Evolutionary conservation across 2,888 invertebrate species (phyloP), one percentile per base, ranked within the genome.

Genomic region (Sarcophaga subvicina): DNA sequence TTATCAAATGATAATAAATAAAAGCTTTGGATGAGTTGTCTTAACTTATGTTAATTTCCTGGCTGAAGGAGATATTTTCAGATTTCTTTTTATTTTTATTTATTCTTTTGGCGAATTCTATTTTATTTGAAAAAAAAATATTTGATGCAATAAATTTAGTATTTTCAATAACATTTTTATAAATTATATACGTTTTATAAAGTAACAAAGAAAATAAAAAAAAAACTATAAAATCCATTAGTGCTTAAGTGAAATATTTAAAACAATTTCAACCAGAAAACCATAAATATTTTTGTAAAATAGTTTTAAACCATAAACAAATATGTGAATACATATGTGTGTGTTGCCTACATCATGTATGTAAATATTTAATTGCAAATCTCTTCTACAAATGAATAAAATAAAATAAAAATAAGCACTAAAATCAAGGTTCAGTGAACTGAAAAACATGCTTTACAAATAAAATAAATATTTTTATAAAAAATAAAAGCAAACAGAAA

Each of bases 361-460:
- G 14, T 49, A 37, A 79, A 79, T 79, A 27, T 49, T 22, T 49
- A 49, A 69, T 49, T 71, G 25, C 27, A 79, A 25, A 12, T 12
- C 12, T 14, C 12, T 17, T 14, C 4, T 69, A 49, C 20, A 47
- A 49, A 49, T 22, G 4, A 3, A 60, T 27, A 12, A 67, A 73
- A 47, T 37, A n/a, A 3, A 3, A 60, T 37, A n/a, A 69, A 70
- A 73, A 49, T 6, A 47, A 66, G 4, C 66, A 73, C 63, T 72
- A 12, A 69, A 81, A 79, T 82, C 85, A 86, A 86, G 85, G 85
- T 82, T 86, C 82, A 86, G 12, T 86, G 79, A 82, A 82, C 82
- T 49, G 82, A 79, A 62, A 62, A 62, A 62, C 17, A 62, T 20
- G 54, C 49, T 64, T 12, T 6, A 12, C n/a, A 22, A 69, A 45